Evolutionary conservation across 2,113 vertebrate genomes (phyloP).

Genomic region (Coptodon rendalli): DNA sequence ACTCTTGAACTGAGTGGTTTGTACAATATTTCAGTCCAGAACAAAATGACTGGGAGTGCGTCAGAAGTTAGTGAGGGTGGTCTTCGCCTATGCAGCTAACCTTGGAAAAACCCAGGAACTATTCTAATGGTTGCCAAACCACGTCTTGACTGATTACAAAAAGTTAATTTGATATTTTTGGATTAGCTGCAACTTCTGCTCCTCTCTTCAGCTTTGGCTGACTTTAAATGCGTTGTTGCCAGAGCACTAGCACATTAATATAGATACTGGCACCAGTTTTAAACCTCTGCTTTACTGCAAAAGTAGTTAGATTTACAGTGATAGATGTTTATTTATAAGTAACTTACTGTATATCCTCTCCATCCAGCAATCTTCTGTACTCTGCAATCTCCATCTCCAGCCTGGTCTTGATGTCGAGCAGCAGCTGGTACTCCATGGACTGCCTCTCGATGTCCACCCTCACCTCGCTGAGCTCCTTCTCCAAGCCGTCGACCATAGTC

Average conservation of each 20-base stretch:
- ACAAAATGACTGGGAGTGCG: fast-evolving
- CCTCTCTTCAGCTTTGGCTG: neutral
- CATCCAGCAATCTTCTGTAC: slow-evolving; percentile 75
- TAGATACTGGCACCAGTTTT: neutral
- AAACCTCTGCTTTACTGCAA: neutral
- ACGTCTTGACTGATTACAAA: neutral
- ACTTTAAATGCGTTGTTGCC: neutral
- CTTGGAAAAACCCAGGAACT: neutral
- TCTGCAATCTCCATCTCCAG: slow-evolving; percentile 77
- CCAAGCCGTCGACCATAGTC: slow-evolving; percentile 37
- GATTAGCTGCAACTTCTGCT: neutral
- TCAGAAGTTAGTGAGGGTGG: neutral
- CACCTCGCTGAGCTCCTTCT: slow-evolving; percentile 54
- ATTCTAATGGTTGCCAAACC: neutral
- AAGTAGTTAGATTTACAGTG: neutral
- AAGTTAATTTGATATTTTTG: neutral
- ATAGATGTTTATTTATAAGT: neutral
- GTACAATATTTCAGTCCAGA: neutral
- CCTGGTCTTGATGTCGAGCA: slow-evolving; percentile 71
- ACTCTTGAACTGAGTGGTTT: fast-evolving
- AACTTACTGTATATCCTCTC: slow-evolving; percentile 55
- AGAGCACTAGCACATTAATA: neutral
- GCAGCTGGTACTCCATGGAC: slow-evolving; percentile 51
- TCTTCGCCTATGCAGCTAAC: neutral
- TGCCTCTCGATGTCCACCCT: slow-evolving; percentile 59